These are phyloP conservation scores for Halictus rubicundus DNA, from an alignment of 1,140 invertebrate genomes.

Conservation along the genomic window DNA sequence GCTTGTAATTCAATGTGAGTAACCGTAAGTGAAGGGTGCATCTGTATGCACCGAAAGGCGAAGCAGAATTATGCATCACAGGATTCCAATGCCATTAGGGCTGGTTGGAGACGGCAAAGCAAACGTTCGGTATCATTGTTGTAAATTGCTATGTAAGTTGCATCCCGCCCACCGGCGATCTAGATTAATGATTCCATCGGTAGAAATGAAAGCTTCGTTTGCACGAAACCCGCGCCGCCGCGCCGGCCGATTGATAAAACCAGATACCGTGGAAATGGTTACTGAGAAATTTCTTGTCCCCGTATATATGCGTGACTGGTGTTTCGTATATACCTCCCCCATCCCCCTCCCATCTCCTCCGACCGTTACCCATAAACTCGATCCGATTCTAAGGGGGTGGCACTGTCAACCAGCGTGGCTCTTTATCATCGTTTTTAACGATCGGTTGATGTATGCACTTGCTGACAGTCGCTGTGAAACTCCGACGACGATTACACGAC, in stretches of 20 bases:
- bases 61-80: too few relatives aligned
- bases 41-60: too few relatives aligned
- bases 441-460: constrained; percentile 32
- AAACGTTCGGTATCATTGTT: not conserved
- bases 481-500: constrained; percentile 17
- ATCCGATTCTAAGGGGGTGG: not conserved
- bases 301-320: constrained; percentile 12
- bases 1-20: too few relatives aligned
- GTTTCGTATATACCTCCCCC: not conserved
- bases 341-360: too few relatives aligned
- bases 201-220: constrained; percentile 15
- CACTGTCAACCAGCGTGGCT: constrained; percentile 8
- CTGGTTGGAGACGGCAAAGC: too few relatives aligned
- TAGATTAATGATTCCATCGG: constrained; percentile 28
- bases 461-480: constrained; percentile 21
- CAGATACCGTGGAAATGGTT: constrained; percentile 31
- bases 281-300: constrained; percentile 24
- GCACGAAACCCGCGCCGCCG: constrained; percentile 4
- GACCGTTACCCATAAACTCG: not conserved
- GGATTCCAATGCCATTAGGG: too few relatives aligned
- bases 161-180: constrained; percentile 6
- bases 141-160: constrained; percentile 10
- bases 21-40: too few relatives aligned
- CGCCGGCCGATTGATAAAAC: constrained; percentile 26
- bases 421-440: constrained; percentile 39